These are phyloP conservation scores for Eunapius fragilis DNA, from an alignment of 37 sponge, comb jelly and placozoan genomes.

Conservation along the genomic window DNA sequence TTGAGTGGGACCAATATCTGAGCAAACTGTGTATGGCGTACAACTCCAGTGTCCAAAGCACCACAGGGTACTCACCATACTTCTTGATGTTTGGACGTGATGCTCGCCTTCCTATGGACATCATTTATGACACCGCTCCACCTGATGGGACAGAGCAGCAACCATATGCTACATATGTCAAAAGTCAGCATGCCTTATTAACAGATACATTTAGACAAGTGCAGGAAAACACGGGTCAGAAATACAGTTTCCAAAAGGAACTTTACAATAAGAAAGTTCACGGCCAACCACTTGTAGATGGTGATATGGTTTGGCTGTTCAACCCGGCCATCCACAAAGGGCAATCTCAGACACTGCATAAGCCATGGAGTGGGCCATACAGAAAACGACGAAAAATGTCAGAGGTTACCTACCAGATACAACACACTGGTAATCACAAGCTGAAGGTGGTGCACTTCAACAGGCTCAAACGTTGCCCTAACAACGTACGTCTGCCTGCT, in stretches of 20 bases:
- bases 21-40: conserved; percentile 18
- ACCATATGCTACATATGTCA: background rate
- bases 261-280: conserved; percentile 6
- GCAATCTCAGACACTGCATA: conserved; percentile 14
- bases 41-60: conserved; percentile 17
- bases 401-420: conserved; percentile 12
- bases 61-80: conserved; percentile 33
- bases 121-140: conserved; percentile 19
- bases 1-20: conserved; percentile 12
- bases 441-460: conserved; percentile 24
- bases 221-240: background rate
- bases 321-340: background rate
- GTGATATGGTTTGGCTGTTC: conserved; percentile 22
- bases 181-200: background rate
- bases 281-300: conserved; percentile 5
- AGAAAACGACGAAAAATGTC: background rate
- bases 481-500: no score
- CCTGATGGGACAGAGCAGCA: background rate
- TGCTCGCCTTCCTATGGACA: conserved; percentile 26
- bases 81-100: conserved; percentile 29
- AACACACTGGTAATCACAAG: background rate
- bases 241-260: conserved; percentile 1
- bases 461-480: conserved; percentile 3
- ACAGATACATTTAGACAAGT: background rate
- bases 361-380: conserved; percentile 34